Evolutionary conservation across 2,113 vertebrate genomes (phyloP).

Genomic region (Marmota monax): DNA sequence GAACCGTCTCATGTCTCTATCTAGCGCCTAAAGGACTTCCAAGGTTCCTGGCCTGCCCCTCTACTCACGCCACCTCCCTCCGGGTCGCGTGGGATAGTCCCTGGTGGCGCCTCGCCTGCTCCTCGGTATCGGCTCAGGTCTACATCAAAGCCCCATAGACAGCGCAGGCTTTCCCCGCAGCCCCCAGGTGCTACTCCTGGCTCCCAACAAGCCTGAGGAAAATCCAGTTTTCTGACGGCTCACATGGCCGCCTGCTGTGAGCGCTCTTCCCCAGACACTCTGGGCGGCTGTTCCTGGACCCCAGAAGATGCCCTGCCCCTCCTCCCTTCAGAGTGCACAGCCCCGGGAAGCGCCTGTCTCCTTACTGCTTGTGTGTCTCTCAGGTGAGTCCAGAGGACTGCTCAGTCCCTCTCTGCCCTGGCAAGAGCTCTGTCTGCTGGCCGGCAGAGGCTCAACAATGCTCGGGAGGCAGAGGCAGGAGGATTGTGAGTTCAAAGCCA

Average conservation of each 20-base stretch:
- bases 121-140: background rate
- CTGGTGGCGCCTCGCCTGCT: background rate
- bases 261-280: background rate
- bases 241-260: background rate
- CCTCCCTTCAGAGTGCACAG: background rate
- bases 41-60: accelerated
- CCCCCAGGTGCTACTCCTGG: background rate
- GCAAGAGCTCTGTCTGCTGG: background rate
- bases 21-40: background rate
- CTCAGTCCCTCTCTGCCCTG: background rate
- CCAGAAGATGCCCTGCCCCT: background rate
- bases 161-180: too few relatives aligned
- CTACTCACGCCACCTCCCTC: background rate
- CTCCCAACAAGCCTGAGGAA: background rate
- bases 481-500: too few relatives aligned
- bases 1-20: background rate
- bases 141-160: background rate
- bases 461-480: too few relatives aligned
- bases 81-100: too few relatives aligned
- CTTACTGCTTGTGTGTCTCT: background rate
- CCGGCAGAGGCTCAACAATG: background rate
- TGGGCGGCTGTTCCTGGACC: background rate
- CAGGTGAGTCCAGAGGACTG: background rate
- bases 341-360: background rate
- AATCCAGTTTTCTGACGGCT: background rate